These are phyloP conservation scores for Montipora capitata DNA, from an alignment of 92 coral and sea anemone genomes.

Conservation along the genomic window DNA sequence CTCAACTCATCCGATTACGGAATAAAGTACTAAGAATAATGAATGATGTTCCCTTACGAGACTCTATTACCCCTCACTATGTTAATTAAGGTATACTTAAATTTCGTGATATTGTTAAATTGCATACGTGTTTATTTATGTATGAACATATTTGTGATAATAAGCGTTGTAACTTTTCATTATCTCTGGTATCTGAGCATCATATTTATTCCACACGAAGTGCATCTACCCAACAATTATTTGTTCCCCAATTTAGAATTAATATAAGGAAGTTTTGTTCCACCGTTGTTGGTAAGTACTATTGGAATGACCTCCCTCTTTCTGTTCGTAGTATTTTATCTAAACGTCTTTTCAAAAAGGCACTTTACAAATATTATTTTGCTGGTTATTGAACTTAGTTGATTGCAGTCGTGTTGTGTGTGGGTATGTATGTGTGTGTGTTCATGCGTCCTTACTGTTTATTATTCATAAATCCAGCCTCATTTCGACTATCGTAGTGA, in stretches of 20 bases:
- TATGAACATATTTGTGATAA: slow-evolving; percentile 7
- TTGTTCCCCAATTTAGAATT: slow-evolving; percentile 15
- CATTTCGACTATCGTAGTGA: too few species aligned
- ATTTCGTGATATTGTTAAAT: slow-evolving; percentile 23
- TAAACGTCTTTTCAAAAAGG: background rate
- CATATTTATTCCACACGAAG: slow-evolving; percentile 34
- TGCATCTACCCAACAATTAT: slow-evolving; percentile 37
- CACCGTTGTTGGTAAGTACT: slow-evolving; percentile 14
- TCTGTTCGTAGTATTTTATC: slow-evolving; percentile 6
- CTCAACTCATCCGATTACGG: slow-evolving; percentile 25
- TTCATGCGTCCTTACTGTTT: too few species aligned
- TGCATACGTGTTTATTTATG: slow-evolving; percentile 30
- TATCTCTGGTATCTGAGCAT: slow-evolving; percentile 32
- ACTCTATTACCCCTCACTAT: slow-evolving; percentile 34
- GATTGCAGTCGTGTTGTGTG: too few species aligned
- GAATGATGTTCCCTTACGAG: slow-evolving; percentile 33
- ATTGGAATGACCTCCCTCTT: slow-evolving; percentile 6
- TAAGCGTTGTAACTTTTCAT: slow-evolving; percentile 12
- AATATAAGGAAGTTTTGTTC: background rate
- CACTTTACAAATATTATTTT: too few species aligned
- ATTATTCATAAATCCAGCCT: too few species aligned
- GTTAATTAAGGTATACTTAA: slow-evolving; percentile 2
- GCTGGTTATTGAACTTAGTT: too few species aligned
- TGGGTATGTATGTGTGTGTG: too few species aligned
- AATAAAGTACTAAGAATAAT: slow-evolving; percentile 45